Base-by-base conservation (phyloP, 1,140 invertebrate species). In the Lucilia cuprina region DNA sequence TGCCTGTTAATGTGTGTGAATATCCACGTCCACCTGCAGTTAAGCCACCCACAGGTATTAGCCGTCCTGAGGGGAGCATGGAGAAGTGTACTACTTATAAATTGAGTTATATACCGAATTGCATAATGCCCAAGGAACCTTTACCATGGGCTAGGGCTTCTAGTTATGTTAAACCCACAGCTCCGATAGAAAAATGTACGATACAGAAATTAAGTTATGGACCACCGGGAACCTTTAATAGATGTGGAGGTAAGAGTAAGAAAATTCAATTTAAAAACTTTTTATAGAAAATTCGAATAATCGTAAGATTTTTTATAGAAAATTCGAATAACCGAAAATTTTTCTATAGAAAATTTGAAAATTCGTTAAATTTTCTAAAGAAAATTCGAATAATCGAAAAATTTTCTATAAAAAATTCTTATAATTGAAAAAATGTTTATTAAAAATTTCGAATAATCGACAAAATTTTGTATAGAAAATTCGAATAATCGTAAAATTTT, bases 131-230 rank as follows among this genome's bases (percentile, higher is more conserved):
- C 82, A 92, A 91, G 60, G 92, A 93, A 84, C 88, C 89, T 0
- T 87, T 92, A 78, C 92, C 93, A 17, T 93, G 93, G 93, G 93
- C 93, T 9, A 83, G 86, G 2, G 87, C 85, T 14, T 84, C 89
- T n/a, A 86, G 88, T 75, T 92, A 92, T 74, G 90, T 91, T 83
- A 91, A 92, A 17, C 91, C 92, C 8, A 90, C 90, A 13, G 89
- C 89, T 50, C 88, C 88, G 10, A 88, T 91, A 74, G 89, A 91
- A 83, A 91, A 89, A 82, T 89, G 88, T 55, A 94, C 94, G 1
- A 92, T 94, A 0, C 92, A 94, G 83, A 94, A 93, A 85, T 91
- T 94, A 85, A 94, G 93, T 86, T 94, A 93, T 75, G 92, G 92
- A 50, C 93, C 93, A 25, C 89, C 89, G 0, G 89, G 89, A 14